Evolutionary conservation across 2,888 invertebrate genomes (phyloP).

Genomic region (Drosophila austrosaltans): DNA sequence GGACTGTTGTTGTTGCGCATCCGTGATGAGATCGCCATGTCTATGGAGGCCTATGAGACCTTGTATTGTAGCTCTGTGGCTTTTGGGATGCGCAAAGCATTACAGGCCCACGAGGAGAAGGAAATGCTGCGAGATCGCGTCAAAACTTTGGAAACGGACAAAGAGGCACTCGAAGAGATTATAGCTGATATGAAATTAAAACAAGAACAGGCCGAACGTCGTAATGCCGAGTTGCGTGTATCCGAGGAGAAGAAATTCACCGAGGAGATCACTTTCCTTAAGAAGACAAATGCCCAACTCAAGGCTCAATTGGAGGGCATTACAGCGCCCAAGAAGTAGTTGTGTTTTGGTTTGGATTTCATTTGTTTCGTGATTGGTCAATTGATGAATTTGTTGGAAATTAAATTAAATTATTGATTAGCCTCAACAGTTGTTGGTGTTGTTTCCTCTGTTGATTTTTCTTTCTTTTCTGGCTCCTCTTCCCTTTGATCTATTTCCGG

Average conservation of each 20-base stretch:
- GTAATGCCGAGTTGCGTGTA: slow-evolving; percentile 91
- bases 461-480: background rate
- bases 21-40: slow-evolving; percentile 97
- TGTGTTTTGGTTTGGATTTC: slow-evolving; percentile 16
- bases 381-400: slow-evolving; percentile 48
- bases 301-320: slow-evolving; percentile 98
- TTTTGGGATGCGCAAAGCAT: slow-evolving; percentile 98
- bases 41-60: slow-evolving; percentile 97
- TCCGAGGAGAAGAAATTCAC: slow-evolving; percentile 96
- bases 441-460: slow-evolving; percentile 24
- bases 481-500: slow-evolving; percentile 44
- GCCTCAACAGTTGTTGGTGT: slow-evolving; percentile 8
- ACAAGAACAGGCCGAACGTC: slow-evolving; percentile 92
- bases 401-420: slow-evolving; percentile 53
- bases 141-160: slow-evolving; percentile 86
- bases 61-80: slow-evolving; percentile 98
- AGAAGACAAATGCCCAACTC: slow-evolving; percentile 96
- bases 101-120: slow-evolving; percentile 90
- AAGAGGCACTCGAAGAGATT: slow-evolving; percentile 83
- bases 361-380: slow-evolving; percentile 32
- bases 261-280: slow-evolving; percentile 95
- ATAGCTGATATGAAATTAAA: slow-evolving; percentile 87
- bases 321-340: slow-evolving; percentile 95
- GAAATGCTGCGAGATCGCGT: slow-evolving; percentile 91
- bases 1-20: slow-evolving; percentile 96